Evolutionary conservation across 2,888 invertebrate genomes (phyloP), one percentile per base, ranked within the genome.

Genomic region (Microdon myrmicae): DNA sequence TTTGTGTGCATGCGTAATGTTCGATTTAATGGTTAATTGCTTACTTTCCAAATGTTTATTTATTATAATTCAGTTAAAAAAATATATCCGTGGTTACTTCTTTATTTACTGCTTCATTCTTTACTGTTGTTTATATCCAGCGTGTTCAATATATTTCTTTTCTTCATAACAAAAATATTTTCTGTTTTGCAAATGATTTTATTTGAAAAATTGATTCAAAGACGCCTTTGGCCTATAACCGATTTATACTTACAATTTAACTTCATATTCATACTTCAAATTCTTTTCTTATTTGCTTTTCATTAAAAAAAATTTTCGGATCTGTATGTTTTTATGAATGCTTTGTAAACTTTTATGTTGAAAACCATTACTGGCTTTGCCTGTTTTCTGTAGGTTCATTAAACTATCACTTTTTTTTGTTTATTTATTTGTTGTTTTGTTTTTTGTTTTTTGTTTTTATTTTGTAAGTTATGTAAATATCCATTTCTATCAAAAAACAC

Each of bases 151-250:
- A 58, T 43, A 64, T 47, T 64, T 51, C n/a, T n/a, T n/a, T n/a
- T n/a, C n/a, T 58, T 58, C 58, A 47, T n/a, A n/a, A n/a, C 53
- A 64, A 64, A n/a, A 64, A 64, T 64, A 64, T 58, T 53, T 28
- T 51, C 20, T 41, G 26, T 41, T 55, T 20, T 35, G n/a, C 37
- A 4, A 37, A n/a, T 37, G 14, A 20, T 23, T 44, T 55, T 25
- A 26, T 16, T 20, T 53, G 12, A 53, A n/a, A 51, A 45, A 38
- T 45, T 49, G 44, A 12, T 23, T 58, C 41, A 64, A 64, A 58
- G 58, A 64, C 51, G 58, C 58, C 64, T 64, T 64, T 64, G 64
- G 64, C 64, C 58, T 53, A n/a, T 58, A 26, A 41, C 58, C 23
- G 22, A 26, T 44, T 55, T 49, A 19, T 7, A 19, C 19, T 34